Base-by-base conservation (phyloP, 2,888 invertebrate species). In the Lepidochitona cinerea region DNA sequence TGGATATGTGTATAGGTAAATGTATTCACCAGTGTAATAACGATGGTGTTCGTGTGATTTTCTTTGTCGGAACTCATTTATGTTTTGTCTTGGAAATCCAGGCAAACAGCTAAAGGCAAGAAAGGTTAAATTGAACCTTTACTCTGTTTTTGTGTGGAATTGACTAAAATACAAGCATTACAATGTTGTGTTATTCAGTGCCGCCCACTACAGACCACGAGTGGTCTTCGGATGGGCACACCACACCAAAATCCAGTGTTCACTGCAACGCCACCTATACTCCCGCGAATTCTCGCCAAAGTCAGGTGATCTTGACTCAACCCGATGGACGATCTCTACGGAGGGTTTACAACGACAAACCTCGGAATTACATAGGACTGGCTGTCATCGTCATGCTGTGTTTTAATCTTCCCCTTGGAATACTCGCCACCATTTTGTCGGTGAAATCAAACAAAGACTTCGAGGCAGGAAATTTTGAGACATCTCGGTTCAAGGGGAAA, bases 391-490 rank as follows among this genome's bases (percentile, higher is more conserved):
- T 77, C n/a, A 75, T 78, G 23, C 53, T 80, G 29, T 80, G 80
- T 54, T 80, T 78, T 65, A 80, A 80, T 68, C 74, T 74, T n/a
- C 75, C 77, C n/a, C 72, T 80, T 53, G 80, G 80, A 32, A 71
- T 80, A 36, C 64, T 77, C 18, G 78, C 80, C 33, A 75, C 78
- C 1, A 70, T 78, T n/a, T 70, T 80, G n/a, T 78, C 80, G 4
- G 73, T 80, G 32, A 78, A 75, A 68, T 77, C 80, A 9, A 77
- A 80, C 65, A 75, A 74, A 29, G 80, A 78, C 54, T 78, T 72
- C 68, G 71, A 75, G 36, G 74, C 74, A 26, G 80, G 78, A 26
- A 72, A 76, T 29, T 71, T 68, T 53, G 65, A 70, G 18, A 52
- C 64, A 35, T 75, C 78, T 9, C 52, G 78, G 9, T 69, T 67